Conservation (phyloP, 2,888 invertebrate genomes). For the Uropetala carovei region DNA sequence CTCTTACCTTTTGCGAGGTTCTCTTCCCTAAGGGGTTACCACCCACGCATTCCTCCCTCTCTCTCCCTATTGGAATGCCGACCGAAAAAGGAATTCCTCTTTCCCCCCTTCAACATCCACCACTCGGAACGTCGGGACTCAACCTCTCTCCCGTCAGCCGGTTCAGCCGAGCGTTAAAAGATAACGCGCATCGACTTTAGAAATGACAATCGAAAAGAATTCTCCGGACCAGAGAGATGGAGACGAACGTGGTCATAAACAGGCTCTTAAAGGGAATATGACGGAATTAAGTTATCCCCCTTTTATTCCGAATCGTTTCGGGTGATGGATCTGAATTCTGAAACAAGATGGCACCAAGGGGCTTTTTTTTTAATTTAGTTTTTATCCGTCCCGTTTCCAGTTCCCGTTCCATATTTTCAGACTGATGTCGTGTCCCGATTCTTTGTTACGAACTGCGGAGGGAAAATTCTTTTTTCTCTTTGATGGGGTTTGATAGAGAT, state of each 20-base stretch:
- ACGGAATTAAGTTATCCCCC: constrained; percentile 1
- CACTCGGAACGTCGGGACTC: neutral
- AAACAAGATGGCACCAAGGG: neutral
- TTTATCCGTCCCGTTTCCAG: no score
- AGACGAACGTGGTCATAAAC: neutral
- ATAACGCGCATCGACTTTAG: neutral
- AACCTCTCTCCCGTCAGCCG: no score
- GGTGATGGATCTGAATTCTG: neutral
- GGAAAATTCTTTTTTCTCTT: no score
- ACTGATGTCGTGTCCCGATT: no score
- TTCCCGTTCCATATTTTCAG: no score
- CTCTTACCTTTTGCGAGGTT: neutral
- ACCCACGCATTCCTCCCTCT: neutral
- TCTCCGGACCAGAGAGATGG: neutral
- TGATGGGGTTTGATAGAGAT: no score
- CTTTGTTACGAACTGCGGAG: no score
- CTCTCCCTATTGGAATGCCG: neutral
- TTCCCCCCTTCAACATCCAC: neutral
- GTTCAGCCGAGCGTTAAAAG: neutral
- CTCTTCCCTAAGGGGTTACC: neutral
- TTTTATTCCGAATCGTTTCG: neutral
- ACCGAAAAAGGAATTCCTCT: neutral
- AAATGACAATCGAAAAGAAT: constrained; percentile 15
- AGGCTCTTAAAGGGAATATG: neutral
- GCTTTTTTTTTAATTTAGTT: neutral